Evolutionary conservation across 2,797 vertebrate species (phyloP).

Genomic region (Anas bernieri): DNA sequence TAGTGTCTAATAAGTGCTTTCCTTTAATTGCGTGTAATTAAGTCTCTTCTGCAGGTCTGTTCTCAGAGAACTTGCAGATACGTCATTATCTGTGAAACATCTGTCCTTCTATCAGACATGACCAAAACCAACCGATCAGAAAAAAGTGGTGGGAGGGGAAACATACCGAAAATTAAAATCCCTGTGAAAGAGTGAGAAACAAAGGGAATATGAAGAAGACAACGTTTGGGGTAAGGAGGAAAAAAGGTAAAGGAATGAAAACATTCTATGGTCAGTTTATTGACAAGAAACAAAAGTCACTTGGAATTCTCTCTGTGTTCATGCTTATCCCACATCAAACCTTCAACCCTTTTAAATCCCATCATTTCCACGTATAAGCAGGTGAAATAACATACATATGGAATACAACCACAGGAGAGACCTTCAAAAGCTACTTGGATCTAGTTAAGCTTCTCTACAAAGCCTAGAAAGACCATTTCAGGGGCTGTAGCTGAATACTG

Average conservation of each 20-base stretch:
- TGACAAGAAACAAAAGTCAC: background rate
- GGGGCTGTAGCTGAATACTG: background rate
- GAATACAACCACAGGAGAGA: background rate
- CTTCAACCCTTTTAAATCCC: background rate
- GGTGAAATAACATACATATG: background rate
- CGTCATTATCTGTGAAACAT: slow-evolving; percentile 42
- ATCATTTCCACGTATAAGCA: background rate
- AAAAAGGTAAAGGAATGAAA: slow-evolving; percentile 5
- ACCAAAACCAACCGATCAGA: slow-evolving; percentile 36
- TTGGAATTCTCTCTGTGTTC: background rate
- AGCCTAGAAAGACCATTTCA: background rate
- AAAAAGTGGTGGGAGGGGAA: slow-evolving; percentile 17
- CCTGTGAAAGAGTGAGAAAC: background rate
- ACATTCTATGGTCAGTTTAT: background rate
- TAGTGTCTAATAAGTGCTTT: slow-evolving; percentile 45
- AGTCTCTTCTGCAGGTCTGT: slow-evolving; percentile 29
- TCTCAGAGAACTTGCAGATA: slow-evolving; percentile 24
- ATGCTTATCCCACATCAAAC: background rate
- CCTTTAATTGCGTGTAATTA: slow-evolving; percentile 60
- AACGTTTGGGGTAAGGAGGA: background rate
- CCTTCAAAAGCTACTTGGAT: slow-evolving; percentile 5
- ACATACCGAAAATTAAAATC: slow-evolving; percentile 9
- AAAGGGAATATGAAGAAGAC: slow-evolving; percentile 22
- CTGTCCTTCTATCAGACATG: slow-evolving; percentile 51
- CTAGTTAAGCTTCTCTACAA: background rate